Percentiles rank a stretch among this genome's conserved stretches.
Conservation (phyloP, 2,888 invertebrate species). For the Holacanthella duospinosa region DNA sequence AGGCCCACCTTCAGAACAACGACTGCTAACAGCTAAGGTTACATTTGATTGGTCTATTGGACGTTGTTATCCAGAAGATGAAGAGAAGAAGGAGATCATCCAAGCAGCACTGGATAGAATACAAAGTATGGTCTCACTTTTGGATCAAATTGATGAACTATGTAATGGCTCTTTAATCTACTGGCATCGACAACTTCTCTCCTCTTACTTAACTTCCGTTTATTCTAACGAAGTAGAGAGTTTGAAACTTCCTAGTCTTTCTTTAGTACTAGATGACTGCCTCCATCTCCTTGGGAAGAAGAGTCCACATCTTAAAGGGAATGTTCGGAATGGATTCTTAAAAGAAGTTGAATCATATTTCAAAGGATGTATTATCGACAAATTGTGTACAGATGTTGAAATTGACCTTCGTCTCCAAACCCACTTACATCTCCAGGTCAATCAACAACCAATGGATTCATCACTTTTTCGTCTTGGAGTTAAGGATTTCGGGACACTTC, state of each 20-base stretch:
- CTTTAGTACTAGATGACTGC: slow-evolving; percentile 32
- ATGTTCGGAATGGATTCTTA: slow-evolving; percentile 17
- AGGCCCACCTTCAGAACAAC: slow-evolving; percentile 54
- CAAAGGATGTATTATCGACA: slow-evolving; percentile 45
- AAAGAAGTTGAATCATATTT: slow-evolving; percentile 27
- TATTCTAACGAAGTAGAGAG: slow-evolving; percentile 54
- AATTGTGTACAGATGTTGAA: slow-evolving; percentile 77
- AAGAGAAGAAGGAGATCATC: slow-evolving; percentile 44
- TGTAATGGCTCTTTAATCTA: slow-evolving; percentile 68
- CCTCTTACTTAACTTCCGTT: slow-evolving; percentile 63
- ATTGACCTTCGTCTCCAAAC: slow-evolving; percentile 84
- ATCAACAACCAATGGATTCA: slow-evolving; percentile 38
- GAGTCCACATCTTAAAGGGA: slow-evolving; percentile 16
- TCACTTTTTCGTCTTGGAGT: slow-evolving; percentile 60
- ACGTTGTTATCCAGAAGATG: background rate
- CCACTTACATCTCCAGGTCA: slow-evolving; percentile 71
- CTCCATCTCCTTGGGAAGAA: slow-evolving; percentile 15
- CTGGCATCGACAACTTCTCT: slow-evolving; percentile 68
- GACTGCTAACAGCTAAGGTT: slow-evolving; percentile 55
- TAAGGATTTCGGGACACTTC: slow-evolving; percentile 54
- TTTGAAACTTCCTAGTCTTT: slow-evolving; percentile 22
- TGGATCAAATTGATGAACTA: slow-evolving; percentile 49
- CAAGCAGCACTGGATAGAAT: slow-evolving; percentile 54
- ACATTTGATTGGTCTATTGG: slow-evolving; percentile 54
- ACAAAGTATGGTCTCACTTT: slow-evolving; percentile 53